These are phyloP conservation scores for Drosophila multiciliata DNA, from an alignment of 2,888 invertebrate genomes.

Conservation along the genomic window DNA sequence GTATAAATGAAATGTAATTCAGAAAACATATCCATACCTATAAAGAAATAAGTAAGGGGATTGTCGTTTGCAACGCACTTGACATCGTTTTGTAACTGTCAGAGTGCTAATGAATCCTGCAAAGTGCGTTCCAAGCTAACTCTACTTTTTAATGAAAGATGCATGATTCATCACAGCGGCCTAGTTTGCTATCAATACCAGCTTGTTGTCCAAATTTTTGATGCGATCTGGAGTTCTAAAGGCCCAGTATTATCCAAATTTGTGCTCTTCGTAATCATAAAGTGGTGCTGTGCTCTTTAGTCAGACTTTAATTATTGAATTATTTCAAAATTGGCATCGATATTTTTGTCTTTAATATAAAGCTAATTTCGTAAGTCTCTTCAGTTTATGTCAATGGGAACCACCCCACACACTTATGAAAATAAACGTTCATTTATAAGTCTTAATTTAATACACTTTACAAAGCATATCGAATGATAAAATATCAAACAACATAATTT, in stretches of 20 bases:
- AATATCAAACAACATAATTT: background rate
- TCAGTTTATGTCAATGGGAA: constrained; percentile 37
- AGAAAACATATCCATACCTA: constrained; percentile 23
- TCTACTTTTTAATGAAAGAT: constrained; percentile 37
- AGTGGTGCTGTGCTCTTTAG: constrained; percentile 3
- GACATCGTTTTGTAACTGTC: constrained; percentile 69
- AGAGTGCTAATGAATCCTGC: constrained; percentile 76
- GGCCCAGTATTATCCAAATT: constrained; percentile 40
- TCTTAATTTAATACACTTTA: background rate
- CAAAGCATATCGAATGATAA: background rate
- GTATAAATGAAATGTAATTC: constrained; percentile 50
- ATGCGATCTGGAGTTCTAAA: constrained; percentile 7
- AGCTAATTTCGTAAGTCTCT: constrained; percentile 44
- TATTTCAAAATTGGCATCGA: constrained; percentile 5
- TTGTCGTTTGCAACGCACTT: constrained; percentile 59
- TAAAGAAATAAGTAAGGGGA: constrained; percentile 26
- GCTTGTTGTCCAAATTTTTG: background rate
- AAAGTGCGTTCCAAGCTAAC: constrained; percentile 41
- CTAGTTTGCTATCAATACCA: constrained; percentile 24
- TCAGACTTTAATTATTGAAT: too few species aligned
- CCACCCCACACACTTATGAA: constrained; percentile 25
- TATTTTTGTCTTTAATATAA: constrained; percentile 17
- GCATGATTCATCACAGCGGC: constrained; percentile 51
- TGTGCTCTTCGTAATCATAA: constrained; percentile 29
- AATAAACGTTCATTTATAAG: background rate